Percentiles rank a stretch among this genome's conserved stretches.
phyloP scores from a whole-genome alignment of 1,140 invertebrate species.

The Wasmannia auropunctata region DNA sequence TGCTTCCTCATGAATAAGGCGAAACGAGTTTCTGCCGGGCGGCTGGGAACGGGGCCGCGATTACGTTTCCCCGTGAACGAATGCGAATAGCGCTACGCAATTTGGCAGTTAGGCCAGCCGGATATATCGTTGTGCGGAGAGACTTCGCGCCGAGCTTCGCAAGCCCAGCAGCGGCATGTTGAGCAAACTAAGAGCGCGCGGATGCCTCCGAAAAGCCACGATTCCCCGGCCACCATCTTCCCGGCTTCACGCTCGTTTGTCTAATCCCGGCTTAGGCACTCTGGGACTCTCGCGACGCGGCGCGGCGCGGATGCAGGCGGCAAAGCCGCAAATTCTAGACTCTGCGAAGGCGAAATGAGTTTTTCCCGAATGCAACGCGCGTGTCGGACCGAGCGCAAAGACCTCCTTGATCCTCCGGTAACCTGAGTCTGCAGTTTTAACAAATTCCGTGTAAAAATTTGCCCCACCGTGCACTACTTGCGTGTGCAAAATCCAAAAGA shows the following conservation, averaged over 20 bases:
- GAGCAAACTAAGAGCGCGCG: slow-evolving; percentile 22
- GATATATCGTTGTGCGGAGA: slow-evolving; percentile 20
- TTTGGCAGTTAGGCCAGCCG: slow-evolving; percentile 46
- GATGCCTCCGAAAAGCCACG: slow-evolving; percentile 52
- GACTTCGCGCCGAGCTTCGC: background rate
- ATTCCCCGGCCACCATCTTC: slow-evolving; percentile 40
- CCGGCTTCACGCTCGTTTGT: slow-evolving; percentile 53
- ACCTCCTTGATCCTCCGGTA: slow-evolving; percentile 2
- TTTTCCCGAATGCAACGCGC: slow-evolving; percentile 39
- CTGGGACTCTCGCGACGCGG: slow-evolving; percentile 11
- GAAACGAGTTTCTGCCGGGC: slow-evolving; percentile 51
- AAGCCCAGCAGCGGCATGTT: background rate
- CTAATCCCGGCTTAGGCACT: slow-evolving; percentile 62
- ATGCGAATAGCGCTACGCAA: slow-evolving; percentile 18
- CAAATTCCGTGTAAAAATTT: slow-evolving; percentile 33
- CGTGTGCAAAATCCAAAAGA: background rate
- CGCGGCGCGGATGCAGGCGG: background rate
- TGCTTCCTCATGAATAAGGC: slow-evolving; percentile 57
- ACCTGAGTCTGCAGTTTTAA: slow-evolving; percentile 35
- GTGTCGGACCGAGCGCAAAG: slow-evolving; percentile 30
- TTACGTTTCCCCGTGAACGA: slow-evolving; percentile 55
- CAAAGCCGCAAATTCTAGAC: slow-evolving; percentile 1
- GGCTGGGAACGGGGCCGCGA: slow-evolving; percentile 9
- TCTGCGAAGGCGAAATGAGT: slow-evolving; percentile 9
- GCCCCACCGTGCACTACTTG: background rate